Evolutionary conservation across 2,888 invertebrate genomes (phyloP).

Genomic region (Aplocera efformata): DNA sequence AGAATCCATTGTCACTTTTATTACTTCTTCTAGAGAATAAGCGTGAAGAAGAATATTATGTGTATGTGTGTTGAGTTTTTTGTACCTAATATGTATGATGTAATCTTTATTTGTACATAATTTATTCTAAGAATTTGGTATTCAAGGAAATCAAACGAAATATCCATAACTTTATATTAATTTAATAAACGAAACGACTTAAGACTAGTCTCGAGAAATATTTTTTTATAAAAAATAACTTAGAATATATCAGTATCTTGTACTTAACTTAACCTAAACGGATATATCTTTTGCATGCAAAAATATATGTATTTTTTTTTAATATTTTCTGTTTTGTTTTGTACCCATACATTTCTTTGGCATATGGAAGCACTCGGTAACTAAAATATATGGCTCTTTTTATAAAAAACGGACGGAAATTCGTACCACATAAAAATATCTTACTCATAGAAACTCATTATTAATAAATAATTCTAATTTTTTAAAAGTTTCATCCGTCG

Average conservation of each 20-base stretch:
- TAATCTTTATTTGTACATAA: too few relatives aligned
- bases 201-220: constrained; percentile 62
- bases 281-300: constrained; percentile 58
- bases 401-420: constrained; percentile 50
- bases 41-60: too few relatives aligned
- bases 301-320: constrained; percentile 36
- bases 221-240: constrained; percentile 52
- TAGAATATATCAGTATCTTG: constrained; percentile 30
- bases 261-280: constrained; percentile 27
- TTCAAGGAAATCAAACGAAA: constrained; percentile 5
- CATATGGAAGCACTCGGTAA: constrained; percentile 53
- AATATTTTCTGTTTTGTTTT: constrained; percentile 42
- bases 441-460: neutral
- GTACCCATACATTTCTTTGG: constrained; percentile 71
- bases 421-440: constrained; percentile 47
- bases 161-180: constrained; percentile 34
- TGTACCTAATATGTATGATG: too few relatives aligned
- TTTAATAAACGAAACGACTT: constrained; percentile 68
- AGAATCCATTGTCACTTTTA: too few relatives aligned
- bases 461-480: too few relatives aligned
- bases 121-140: too few relatives aligned
- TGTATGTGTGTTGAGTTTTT: too few relatives aligned
- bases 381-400: constrained; percentile 34
- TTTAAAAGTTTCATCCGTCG: too few relatives aligned
- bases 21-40: too few relatives aligned